These are phyloP conservation scores for Euproctis similis DNA, from an alignment of 2,888 invertebrate species.

Conservation along the genomic window DNA sequence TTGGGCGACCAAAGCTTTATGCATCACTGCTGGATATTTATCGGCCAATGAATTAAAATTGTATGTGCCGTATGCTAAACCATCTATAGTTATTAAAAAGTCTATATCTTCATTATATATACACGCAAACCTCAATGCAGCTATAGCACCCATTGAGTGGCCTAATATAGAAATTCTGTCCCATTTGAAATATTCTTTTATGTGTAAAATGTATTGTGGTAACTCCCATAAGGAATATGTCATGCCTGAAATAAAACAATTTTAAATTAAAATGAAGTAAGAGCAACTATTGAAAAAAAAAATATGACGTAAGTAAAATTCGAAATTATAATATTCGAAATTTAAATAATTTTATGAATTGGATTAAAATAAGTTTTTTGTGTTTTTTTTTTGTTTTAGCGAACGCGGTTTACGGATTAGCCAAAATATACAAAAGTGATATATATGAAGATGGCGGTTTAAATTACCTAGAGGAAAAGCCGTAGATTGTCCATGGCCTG, in stretches of 20 bases:
- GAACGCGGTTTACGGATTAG: too few relatives aligned
- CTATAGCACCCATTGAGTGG: conserved; percentile 81
- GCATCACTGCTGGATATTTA: conserved; percentile 50
- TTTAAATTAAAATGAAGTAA: too few relatives aligned
- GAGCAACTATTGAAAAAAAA: too few relatives aligned
- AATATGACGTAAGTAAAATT: too few relatives aligned
- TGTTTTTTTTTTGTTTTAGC: too few relatives aligned
- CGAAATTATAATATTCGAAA: too few relatives aligned
- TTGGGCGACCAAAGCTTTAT: conserved; percentile 55
- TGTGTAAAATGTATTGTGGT: conserved; percentile 62
- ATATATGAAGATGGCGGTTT: conserved; percentile 1
- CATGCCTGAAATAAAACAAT: conserved; percentile 58
- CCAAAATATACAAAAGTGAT: neutral
- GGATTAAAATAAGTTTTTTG: too few relatives aligned
- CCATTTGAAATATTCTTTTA: conserved; percentile 81
- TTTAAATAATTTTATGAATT: too few relatives aligned
- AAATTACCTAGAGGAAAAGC: conserved; percentile 77
- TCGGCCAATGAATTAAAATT: conserved; percentile 51
- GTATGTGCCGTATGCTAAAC: conserved; percentile 52
- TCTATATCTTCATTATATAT: conserved; percentile 78
- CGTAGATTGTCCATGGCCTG: conserved; percentile 83
- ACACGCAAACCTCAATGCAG: conserved; percentile 76
- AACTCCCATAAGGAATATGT: conserved; percentile 61
- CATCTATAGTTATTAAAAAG: conserved; percentile 76
- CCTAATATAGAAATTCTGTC: conserved; percentile 79